phyloP scores from a whole-genome alignment of 2,888 invertebrate species.

The Anodontia alba region DNA sequence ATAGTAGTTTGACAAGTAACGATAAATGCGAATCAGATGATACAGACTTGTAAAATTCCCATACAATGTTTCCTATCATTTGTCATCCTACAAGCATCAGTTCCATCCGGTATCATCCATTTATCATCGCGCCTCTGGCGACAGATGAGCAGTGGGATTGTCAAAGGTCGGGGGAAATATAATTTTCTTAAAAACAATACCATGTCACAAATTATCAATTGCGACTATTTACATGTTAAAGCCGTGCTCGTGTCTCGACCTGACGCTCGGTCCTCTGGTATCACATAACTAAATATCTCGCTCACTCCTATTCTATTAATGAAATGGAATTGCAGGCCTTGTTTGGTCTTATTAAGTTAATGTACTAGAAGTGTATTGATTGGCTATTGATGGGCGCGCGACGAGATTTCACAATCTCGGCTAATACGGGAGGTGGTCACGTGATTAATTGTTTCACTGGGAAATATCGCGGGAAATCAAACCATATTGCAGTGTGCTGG shows the following conservation, averaged over 20 bases:
- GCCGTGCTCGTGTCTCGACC: constrained; percentile 49
- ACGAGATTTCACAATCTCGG: constrained; percentile 59
- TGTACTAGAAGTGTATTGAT: constrained; percentile 62
- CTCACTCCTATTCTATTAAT: constrained; percentile 53
- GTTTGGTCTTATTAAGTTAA: constrained; percentile 67
- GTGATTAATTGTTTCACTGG: constrained; percentile 33
- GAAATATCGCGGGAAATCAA: constrained; percentile 25
- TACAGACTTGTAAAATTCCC: neutral
- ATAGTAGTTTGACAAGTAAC: no score
- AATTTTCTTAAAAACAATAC: constrained; percentile 68
- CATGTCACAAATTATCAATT: constrained; percentile 60
- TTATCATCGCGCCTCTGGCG: constrained; percentile 17
- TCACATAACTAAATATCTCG: neutral
- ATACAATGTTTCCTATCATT: neutral
- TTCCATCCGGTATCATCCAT: neutral
- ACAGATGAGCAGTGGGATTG: constrained; percentile 46
- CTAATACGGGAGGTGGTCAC: constrained; percentile 59
- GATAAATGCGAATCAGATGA: no score
- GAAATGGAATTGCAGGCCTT: constrained; percentile 62
- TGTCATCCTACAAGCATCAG: neutral
- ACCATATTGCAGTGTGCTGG: neutral
- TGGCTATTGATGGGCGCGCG: constrained; percentile 58
- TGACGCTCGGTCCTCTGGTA: neutral
- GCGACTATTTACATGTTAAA: constrained; percentile 41
- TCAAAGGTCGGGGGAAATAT: constrained; percentile 57